Conservation (phyloP, 2,888 invertebrate species). For the Liodrosophila aerea region DNA sequence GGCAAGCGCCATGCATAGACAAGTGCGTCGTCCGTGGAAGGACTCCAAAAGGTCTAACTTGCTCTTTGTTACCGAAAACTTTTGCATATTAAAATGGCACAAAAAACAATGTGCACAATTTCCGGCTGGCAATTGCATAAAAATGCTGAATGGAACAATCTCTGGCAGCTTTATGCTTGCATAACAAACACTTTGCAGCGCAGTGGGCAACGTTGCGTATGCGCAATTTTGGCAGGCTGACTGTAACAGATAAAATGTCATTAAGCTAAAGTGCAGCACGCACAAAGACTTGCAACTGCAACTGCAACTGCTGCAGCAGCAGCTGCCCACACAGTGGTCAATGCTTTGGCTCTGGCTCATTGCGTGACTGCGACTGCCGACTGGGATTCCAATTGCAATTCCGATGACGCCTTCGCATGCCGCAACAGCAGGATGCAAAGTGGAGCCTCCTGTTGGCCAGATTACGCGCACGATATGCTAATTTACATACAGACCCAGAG, state of each 20-base stretch:
- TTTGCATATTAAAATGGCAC: slow-evolving; percentile 81
- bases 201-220: slow-evolving; percentile 57
- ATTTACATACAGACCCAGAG: slow-evolving; percentile 66
- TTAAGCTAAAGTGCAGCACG: slow-evolving; percentile 75
- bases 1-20: slow-evolving; percentile 64
- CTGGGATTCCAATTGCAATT: slow-evolving; percentile 30
- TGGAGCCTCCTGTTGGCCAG: slow-evolving; percentile 71
- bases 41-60: slow-evolving; percentile 33
- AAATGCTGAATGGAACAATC: slow-evolving; percentile 49
- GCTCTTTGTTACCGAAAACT: slow-evolving; percentile 42
- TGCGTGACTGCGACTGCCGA: slow-evolving; percentile 38
- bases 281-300: slow-evolving; percentile 36
- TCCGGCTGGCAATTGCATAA: slow-evolving; percentile 80
- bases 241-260: slow-evolving; percentile 70
- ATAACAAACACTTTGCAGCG: slow-evolving; percentile 54
- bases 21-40: slow-evolving; percentile 27
- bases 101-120: slow-evolving; percentile 77
- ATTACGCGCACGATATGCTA: slow-evolving; percentile 78
- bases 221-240: slow-evolving; percentile 56
- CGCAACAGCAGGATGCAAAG: slow-evolving; percentile 67
- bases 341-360: slow-evolving; percentile 23
- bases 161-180: slow-evolving; percentile 62
- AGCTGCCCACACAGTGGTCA: slow-evolving; percentile 75
- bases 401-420: slow-evolving; percentile 75
- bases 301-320: slow-evolving; percentile 15